These are phyloP conservation scores for Lepidocyrtoides sp. DNA, from an alignment of 2,888 invertebrate species.

Conservation along the genomic window DNA sequence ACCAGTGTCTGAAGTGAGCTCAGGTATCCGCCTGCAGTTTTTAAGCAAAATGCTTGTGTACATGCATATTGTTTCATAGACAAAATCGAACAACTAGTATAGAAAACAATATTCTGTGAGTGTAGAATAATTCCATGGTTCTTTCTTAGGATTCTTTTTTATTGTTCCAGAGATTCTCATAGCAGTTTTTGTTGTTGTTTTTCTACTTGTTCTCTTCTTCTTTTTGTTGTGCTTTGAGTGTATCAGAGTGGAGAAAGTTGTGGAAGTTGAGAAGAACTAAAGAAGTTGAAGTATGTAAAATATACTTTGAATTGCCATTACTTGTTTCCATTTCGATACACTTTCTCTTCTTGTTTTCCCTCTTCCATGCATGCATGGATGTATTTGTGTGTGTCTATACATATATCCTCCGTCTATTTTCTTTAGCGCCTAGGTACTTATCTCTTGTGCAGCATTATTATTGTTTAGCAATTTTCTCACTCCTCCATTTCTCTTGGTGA, in stretches of 20 bases:
- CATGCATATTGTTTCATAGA: constrained; percentile 31
- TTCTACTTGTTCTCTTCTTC: not conserved
- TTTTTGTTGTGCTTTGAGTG: constrained; percentile 29
- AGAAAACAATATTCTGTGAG: constrained; percentile 24
- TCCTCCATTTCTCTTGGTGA: not conserved
- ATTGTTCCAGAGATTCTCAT: constrained; percentile 40
- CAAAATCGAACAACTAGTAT: not conserved
- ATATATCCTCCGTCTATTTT: not conserved
- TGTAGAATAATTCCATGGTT: constrained; percentile 2
- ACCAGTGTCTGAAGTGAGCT: no score
- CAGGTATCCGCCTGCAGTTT: not conserved
- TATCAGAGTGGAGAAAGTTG: constrained; percentile 61
- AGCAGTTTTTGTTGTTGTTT: not conserved
- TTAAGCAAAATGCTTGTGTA: not conserved
- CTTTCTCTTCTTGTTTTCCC: not conserved
- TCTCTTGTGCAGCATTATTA: not conserved
- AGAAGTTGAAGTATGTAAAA: constrained; percentile 23
- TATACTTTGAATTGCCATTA: constrained; percentile 51
- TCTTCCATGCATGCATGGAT: constrained; percentile 8
- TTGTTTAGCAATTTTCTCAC: constrained; percentile 52
- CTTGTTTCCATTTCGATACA: constrained; percentile 50
- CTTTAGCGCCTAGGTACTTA: not conserved
- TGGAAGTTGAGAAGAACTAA: constrained; percentile 26
- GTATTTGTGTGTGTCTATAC: not conserved
- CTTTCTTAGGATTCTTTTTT: constrained; percentile 1